These are phyloP conservation scores for Pan troglodytes DNA, from an alignment of 2,113 vertebrate genomes.

Conservation along the genomic window NHGRI_mPanTro3-v2.1_pri NC_072413.2:91746501-91747000, in stretches of 20 bases:
- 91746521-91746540: constrained; percentile 64
- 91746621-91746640: constrained; percentile 52
- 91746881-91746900: neutral
- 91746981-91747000: neutral
- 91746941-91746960: neutral
- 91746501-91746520: neutral
- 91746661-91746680: constrained; percentile 70
- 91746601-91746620: neutral
- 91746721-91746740: constrained; percentile 65
- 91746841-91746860: neutral
- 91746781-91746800: neutral
- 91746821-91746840: neutral
- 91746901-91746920: neutral
- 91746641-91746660: constrained; percentile 62
- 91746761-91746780: neutral
- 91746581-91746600: neutral
- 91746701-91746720: constrained; percentile 66
- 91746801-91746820: neutral
- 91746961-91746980: neutral
- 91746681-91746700: constrained; percentile 77
- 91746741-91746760: constrained; percentile 34
- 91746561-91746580: neutral
- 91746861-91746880: neutral
- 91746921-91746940: neutral
- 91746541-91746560: constrained; percentile 54